Evolutionary conservation across 2,888 invertebrate species (phyloP), one percentile per base, ranked within the genome.

Genomic region (Zygothrica quintamaculata): DNA sequence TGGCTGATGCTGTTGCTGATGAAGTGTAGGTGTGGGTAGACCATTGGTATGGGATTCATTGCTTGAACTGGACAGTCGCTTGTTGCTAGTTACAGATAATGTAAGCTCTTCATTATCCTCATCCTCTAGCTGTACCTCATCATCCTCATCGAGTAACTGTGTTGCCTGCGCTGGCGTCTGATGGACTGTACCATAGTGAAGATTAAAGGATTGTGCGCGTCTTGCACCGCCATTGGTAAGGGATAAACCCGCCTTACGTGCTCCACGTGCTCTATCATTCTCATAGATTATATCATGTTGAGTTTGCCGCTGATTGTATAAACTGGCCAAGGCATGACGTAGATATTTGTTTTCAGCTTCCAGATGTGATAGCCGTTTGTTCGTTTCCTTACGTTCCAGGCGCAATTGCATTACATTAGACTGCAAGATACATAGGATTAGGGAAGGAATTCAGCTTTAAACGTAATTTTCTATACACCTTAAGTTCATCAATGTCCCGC

Each of bases 351-450:
- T 90, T 84, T 95, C 94, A 61, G 94, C 94, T 87, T 95, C 95
- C 48, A 95, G 90, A 88, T 94, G 94, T 25, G 91, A 90, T 43
- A 95, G 92, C 26, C 95, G 93, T 87, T 94, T 94, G 90, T 93
- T 93, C 88, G 93, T 93, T 70, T 94, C 93, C 74, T 93, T 93
- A 88, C 93, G 93, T 86, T 95, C 95, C 12, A 92, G 90, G 65
- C 93, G 93, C 55, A 93, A 92, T 87, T 94, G 92, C 82, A 94
- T 94, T 60, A 95, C 92, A 80, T 94, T 93, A 84, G 93, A 93
- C 95, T 95, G 92, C 11, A 1, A 34, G 53, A 7, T 34, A 33
- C 11, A 1, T 12, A 29, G 1, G 9, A 5, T 29, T 29, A 29
- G 5, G 29, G 29, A 1, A 1, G 9, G 5, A 29, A 29, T 29